phyloP scores from a whole-genome alignment of 2,888 invertebrate genomes.

The Gryllus longicercus region DNA sequence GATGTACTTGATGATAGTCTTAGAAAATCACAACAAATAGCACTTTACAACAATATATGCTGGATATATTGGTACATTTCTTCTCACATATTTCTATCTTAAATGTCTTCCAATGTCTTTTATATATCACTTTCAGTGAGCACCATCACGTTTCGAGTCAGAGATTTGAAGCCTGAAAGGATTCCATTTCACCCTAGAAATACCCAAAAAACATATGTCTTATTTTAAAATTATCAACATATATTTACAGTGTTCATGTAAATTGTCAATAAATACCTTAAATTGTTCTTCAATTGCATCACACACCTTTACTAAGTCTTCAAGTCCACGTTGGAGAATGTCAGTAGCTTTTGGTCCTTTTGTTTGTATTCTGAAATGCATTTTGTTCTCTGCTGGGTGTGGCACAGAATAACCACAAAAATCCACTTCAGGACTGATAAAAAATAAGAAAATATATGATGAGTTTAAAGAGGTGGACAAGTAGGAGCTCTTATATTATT shows the following conservation, averaged over 20 bases:
- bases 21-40: no score
- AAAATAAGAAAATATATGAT: background rate
- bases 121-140: background rate
- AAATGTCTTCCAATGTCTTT: no score
- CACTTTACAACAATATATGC: no score
- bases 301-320: constrained; percentile 75
- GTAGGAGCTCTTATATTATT: background rate
- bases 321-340: constrained; percentile 70
- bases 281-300: constrained; percentile 72
- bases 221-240: background rate
- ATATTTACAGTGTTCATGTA: constrained; percentile 2
- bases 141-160: background rate
- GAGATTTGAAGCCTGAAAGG: constrained; percentile 18
- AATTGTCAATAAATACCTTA: constrained; percentile 53
- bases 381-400: constrained; percentile 88
- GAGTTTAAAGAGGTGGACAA: background rate
- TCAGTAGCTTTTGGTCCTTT: constrained; percentile 66
- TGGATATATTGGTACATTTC: no score
- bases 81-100: no score
- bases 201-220: background rate
- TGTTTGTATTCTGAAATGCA: constrained; percentile 89
- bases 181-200: constrained; percentile 27
- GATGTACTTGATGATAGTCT: no score
- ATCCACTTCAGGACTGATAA: constrained; percentile 72
- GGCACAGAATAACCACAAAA: constrained; percentile 95